Evolutionary conservation across 1,140 invertebrate genomes (phyloP).

Genomic region (Uloborus diversus): DNA sequence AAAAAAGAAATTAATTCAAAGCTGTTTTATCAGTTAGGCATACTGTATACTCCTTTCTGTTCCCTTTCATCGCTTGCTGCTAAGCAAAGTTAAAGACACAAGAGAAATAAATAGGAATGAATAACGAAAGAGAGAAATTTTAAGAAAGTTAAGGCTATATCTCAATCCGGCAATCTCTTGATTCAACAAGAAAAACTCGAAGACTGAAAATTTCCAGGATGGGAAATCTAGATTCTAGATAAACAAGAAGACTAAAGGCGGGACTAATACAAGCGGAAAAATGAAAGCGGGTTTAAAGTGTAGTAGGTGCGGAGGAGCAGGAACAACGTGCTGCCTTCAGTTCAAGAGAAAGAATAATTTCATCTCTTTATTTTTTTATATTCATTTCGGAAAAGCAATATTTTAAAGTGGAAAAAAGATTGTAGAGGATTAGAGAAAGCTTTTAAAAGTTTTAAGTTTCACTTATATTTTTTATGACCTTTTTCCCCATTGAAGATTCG

Average conservation of each 20-base stretch:
- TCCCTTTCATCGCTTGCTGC: background rate
- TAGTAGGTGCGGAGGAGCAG: background rate
- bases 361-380: constrained; percentile 29
- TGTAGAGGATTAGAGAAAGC: constrained; percentile 25
- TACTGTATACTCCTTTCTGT: background rate
- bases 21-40: background rate
- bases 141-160: constrained; percentile 52
- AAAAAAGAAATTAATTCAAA: background rate
- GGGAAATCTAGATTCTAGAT: constrained; percentile 27
- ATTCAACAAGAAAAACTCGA: constrained; percentile 50
- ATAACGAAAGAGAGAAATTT: constrained; percentile 4
- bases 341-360: constrained; percentile 23
- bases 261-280: constrained; percentile 46
- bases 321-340: background rate
- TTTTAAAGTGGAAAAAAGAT: constrained; percentile 45
- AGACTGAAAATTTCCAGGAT: constrained; percentile 41
- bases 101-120: background rate
- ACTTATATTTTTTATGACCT: background rate
- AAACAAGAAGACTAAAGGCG: constrained; percentile 42
- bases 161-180: constrained; percentile 45
- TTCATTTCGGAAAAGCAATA: constrained; percentile 44
- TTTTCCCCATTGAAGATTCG: constrained; percentile 1
- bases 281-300: background rate
- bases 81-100: background rate
- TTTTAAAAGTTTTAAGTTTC: constrained; percentile 13